phyloP scores from a whole-genome alignment of 1,140 invertebrate genomes.

The Apocrypta bakeri region DNA sequence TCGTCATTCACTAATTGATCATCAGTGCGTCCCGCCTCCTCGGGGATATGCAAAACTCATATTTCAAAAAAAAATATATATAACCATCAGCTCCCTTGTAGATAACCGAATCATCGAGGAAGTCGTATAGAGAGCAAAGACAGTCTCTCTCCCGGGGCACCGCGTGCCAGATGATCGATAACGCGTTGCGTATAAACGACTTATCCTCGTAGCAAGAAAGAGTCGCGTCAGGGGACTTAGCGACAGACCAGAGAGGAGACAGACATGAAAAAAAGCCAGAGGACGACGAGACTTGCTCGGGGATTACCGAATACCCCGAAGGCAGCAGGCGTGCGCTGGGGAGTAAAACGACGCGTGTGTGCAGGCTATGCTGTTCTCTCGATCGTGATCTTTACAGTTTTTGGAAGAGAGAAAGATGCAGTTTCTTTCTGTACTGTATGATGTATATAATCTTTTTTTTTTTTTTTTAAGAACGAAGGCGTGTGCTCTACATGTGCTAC shows the following conservation, averaged over 20 bases:
- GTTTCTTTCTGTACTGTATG: neutral
- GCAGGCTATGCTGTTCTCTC: neutral
- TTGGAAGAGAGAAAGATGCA: neutral
- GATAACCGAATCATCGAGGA: neutral
- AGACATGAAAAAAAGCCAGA: neutral
- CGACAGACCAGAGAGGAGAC: neutral
- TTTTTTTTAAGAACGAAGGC: neutral
- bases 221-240: constrained; percentile 6
- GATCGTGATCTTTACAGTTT: constrained; percentile 39
- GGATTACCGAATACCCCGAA: constrained; percentile 28
- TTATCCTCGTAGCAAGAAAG: neutral
- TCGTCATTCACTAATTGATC: neutral
- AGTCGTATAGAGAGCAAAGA: neutral
- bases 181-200: neutral
- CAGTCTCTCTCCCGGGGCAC: neutral
- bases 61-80: neutral
- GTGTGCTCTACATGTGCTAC: neutral
- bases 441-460: neutral
- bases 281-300: neutral
- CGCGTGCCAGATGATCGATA: constrained; percentile 40
- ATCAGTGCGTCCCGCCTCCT: neutral
- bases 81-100: neutral
- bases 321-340: neutral
- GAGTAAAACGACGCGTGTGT: neutral
- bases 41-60: neutral